Conservation (phyloP, 2,888 invertebrate genomes). For the Epistrophella euchroma region DNA sequence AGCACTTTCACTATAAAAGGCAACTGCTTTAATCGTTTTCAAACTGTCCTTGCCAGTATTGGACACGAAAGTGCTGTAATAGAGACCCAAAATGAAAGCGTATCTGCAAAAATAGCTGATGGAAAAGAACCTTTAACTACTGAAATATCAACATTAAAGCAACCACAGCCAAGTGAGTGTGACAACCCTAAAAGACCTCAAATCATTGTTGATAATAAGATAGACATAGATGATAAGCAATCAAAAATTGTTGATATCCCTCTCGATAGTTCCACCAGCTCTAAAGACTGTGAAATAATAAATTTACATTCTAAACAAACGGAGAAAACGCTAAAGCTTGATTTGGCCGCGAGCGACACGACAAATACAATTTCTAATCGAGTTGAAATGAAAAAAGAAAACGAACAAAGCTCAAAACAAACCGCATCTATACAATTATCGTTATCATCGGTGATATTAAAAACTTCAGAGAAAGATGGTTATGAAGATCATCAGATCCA, state of each 20-base stretch:
- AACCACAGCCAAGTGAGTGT: slow-evolving; percentile 77
- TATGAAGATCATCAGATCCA: slow-evolving; percentile 23
- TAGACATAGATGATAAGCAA: slow-evolving; percentile 46
- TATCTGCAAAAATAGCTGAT: neutral
- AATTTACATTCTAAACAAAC: slow-evolving; percentile 15
- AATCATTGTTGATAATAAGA: slow-evolving; percentile 62
- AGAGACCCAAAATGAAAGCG: slow-evolving; percentile 23
- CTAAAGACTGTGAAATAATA: slow-evolving; percentile 38
- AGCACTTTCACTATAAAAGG: neutral
- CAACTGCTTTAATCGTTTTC: slow-evolving; percentile 12
- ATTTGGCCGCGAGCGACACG: slow-evolving; percentile 7
- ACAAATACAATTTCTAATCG: neutral
- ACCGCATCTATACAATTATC: neutral
- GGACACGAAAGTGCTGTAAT: neutral
- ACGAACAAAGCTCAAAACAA: neutral
- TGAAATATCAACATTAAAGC: slow-evolving; percentile 79
- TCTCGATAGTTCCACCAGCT: neutral
- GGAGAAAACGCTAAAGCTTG: slow-evolving; percentile 21
- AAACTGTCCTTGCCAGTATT: neutral
- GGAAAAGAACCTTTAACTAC: slow-evolving; percentile 84
- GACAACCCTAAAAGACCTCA: slow-evolving; percentile 55
- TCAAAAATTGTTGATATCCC: slow-evolving; percentile 20
- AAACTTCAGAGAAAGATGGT: slow-evolving; percentile 37
- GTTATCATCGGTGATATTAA: slow-evolving; percentile 50
- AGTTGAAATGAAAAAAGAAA: slow-evolving; percentile 48